Conservation (phyloP, 1,140 invertebrate species). For the Drosophila kohkoa region DNA sequence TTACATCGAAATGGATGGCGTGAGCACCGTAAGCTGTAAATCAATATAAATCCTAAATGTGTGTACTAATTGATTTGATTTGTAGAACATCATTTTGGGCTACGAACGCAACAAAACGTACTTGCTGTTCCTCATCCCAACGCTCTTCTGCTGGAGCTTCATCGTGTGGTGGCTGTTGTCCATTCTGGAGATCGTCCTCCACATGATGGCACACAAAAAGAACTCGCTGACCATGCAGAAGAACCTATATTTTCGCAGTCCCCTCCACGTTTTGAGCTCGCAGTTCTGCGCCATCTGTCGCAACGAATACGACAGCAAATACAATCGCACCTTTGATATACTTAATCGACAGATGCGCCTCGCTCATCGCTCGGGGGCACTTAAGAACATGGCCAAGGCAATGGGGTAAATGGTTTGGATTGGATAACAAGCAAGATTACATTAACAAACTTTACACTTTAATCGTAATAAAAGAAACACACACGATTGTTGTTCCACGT, state of each 20-base stretch:
- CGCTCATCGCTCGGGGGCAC: conserved; percentile 59
- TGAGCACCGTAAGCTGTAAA: conserved; percentile 62
- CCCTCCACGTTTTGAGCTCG: conserved; percentile 86
- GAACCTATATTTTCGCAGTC: conserved; percentile 86
- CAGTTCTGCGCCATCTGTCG: conserved; percentile 87
- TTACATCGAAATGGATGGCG: conserved; percentile 77
- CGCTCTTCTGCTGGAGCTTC: conserved; percentile 83
- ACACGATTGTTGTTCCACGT: conserved; percentile 58
- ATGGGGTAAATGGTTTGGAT: conserved; percentile 43
- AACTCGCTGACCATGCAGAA: conserved; percentile 85
- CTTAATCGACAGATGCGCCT: conserved; percentile 74
- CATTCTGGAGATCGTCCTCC: conserved; percentile 84
- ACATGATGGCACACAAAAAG: conserved; percentile 86
- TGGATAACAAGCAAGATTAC: neutral
- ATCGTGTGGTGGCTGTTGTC: conserved; percentile 66
- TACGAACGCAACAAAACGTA: conserved; percentile 66
- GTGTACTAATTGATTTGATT: neutral
- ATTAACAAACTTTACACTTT: conserved; percentile 41
- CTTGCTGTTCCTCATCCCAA: conserved; percentile 83
- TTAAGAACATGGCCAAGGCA: conserved; percentile 74
- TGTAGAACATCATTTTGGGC: conserved; percentile 81
- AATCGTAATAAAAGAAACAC: conserved; percentile 41
- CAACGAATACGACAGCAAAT: conserved; percentile 85
- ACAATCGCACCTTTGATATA: conserved; percentile 71
- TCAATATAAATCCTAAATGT: neutral